These are phyloP conservation scores for Rachycentron canadum DNA, from an alignment of 2,797 vertebrate species.

Conservation along the genomic window DNA sequence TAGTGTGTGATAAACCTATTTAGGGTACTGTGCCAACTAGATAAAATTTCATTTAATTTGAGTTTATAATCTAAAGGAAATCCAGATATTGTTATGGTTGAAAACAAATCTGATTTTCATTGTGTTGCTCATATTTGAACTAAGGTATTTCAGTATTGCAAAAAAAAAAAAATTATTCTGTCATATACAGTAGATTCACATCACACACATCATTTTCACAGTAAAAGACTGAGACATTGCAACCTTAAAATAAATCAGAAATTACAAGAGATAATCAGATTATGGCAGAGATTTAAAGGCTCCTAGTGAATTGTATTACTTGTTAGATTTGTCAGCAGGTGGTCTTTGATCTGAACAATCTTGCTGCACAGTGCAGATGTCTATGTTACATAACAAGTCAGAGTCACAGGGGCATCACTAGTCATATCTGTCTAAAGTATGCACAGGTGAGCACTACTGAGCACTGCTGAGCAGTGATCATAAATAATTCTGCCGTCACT, in stretches of 20 bases:
- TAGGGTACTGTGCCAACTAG: no score
- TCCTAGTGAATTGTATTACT: conserved; percentile 11
- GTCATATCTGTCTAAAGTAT: conserved; percentile 5
- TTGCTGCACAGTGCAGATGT: conserved; percentile 26
- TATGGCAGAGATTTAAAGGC: background rate
- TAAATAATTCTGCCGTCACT: conserved; percentile 47
- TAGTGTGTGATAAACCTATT: no score
- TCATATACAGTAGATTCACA: background rate
- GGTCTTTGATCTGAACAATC: conserved; percentile 25
- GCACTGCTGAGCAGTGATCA: conserved; percentile 7
- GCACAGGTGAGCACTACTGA: conserved; percentile 35
- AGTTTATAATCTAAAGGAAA: no score
- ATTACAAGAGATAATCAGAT: conserved; percentile 8
- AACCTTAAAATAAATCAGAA: background rate
- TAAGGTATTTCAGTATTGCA: no score
- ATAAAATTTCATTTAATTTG: no score
- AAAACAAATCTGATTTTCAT: background rate
- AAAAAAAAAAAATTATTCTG: background rate
- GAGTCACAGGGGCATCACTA: conserved; percentile 15
- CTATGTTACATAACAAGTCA: conserved; percentile 36
- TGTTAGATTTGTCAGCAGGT: conserved; percentile 37
- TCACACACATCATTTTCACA: background rate
- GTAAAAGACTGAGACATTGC: background rate
- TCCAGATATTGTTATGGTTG: no score
- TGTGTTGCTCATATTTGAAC: background rate